Base-by-base conservation (phyloP, 2,797 vertebrate genomes). In the Hypotaenidia okinawae region DNA sequence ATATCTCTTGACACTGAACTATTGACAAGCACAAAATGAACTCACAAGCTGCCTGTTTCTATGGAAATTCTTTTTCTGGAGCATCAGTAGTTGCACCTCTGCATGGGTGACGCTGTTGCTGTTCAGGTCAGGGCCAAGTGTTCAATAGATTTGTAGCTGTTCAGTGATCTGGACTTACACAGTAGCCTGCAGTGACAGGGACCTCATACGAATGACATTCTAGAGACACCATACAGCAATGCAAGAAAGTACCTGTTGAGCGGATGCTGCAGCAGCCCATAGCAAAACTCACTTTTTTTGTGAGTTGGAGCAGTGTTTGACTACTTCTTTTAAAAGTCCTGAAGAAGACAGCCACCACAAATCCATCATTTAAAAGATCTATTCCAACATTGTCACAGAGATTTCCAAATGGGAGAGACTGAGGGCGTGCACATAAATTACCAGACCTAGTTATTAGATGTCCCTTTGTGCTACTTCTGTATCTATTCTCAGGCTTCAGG, bases 381-480 rank as follows among this genome's bases (percentile, higher is more conserved):
- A 6, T 77, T 49, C 21, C 28, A 61, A 4, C 8, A 27, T 4
- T 13, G 18, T 33, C 33, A 32, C 8, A 90, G 43, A 67, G 5
- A 8, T 43, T 91, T 87, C 22, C 15, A n/a, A 45, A 81, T 25
- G 32, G 15, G 35, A 35, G 35, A 35, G 35, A 10, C 37, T 49
- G 41, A 16, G 8, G 15, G 14, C 7, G 27, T 6, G 2, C 16
- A 58, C 16, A 35, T n/a, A 25, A 57, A 32, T 58, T 13, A 51
- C 5, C 10, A 51, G 17, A 58, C 11, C 3, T 45, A n/a, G 17
- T 16, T 24, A 13, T n/a, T n/a, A 49, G 47, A 58, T 30, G 1
- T 2, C 6, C 32, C 18, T 59, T n/a, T 49, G 12, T 2, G 3
- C 8, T 41, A 24, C 5, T 9, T 33, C 1, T 32, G 13, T 18